Conservation (phyloP, 2,797 vertebrate species). For the Discoglossus pictus region DNA sequence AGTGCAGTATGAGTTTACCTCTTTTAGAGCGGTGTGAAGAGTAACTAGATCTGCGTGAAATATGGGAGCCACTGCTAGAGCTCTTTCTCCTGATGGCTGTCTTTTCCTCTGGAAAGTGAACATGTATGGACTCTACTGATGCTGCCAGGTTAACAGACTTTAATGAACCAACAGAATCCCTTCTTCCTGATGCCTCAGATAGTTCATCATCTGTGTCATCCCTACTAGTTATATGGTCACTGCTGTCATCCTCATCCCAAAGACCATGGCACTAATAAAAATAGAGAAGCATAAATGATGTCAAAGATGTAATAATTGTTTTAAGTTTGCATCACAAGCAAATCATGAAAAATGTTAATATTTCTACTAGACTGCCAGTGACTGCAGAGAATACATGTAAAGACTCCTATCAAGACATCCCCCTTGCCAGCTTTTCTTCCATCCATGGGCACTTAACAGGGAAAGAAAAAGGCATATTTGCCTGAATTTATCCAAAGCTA, state of each 20-base stretch:
- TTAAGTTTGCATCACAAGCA: not conserved
- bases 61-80: slow-evolving; percentile 79
- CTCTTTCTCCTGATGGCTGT: slow-evolving; percentile 82
- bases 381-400: too few relatives aligned
- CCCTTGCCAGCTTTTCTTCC: too few relatives aligned
- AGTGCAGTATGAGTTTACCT: too few relatives aligned
- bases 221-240: slow-evolving; percentile 64
- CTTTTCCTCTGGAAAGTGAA: slow-evolving; percentile 81
- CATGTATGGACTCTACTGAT: slow-evolving; percentile 80
- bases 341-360: too few relatives aligned
- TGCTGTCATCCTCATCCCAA: slow-evolving; percentile 91
- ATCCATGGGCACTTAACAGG: too few relatives aligned
- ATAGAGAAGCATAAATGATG: slow-evolving; percentile 22
- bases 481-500: too few relatives aligned
- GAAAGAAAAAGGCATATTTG: too few relatives aligned
- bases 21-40: slow-evolving; percentile 84
- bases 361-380: too few relatives aligned
- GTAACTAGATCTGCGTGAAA: slow-evolving; percentile 81
- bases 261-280: slow-evolving; percentile 88
- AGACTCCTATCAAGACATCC: too few relatives aligned
- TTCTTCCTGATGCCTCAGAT: slow-evolving; percentile 67
- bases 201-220: slow-evolving; percentile 84
- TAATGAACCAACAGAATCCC: slow-evolving; percentile 78
- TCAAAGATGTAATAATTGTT: slow-evolving; percentile 23
- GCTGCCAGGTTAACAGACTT: slow-evolving; percentile 84